A percentile compares a stretch with the other conserved stretches of the same genome.
Evolutionary conservation across 1,140 invertebrate genomes (phyloP).

Genomic region (Sycophaga agraensis): DNA sequence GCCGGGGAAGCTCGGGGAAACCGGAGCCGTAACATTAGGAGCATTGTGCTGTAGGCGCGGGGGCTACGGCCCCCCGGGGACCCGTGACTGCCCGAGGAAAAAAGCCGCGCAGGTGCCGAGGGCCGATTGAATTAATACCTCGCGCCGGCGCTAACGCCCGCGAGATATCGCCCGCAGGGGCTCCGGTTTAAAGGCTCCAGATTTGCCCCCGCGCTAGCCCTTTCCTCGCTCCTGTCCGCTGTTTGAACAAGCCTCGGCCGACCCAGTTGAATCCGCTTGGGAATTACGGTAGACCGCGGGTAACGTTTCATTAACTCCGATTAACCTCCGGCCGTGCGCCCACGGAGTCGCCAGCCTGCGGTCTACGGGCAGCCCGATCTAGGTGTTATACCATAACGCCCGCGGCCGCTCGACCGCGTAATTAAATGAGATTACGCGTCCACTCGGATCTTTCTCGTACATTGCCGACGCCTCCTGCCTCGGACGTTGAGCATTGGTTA

Average conservation of each 20-base stretch:
- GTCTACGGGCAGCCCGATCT: too few species aligned
- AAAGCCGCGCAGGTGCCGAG: constrained; percentile 21
- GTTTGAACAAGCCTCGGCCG: too few species aligned
- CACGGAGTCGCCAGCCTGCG: background rate
- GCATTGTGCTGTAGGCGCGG: constrained; percentile 53
- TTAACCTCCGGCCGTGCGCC: background rate
- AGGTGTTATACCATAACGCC: constrained; percentile 21
- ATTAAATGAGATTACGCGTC: constrained; percentile 7
- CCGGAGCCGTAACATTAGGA: constrained; percentile 57
- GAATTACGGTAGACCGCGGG: background rate
- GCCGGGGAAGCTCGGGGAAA: constrained; percentile 55
- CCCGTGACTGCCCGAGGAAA: background rate
- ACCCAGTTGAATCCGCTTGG: too few species aligned
- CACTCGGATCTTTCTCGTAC: too few species aligned
- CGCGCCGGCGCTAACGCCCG: constrained; percentile 11
- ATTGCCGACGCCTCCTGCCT: too few species aligned
- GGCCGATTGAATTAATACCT: too few species aligned
- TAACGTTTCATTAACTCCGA: constrained; percentile 15
- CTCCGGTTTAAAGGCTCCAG: background rate
- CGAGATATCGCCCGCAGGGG: constrained; percentile 56
- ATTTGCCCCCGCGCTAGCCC: too few species aligned
- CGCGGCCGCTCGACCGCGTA: background rate
- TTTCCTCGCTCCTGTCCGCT: too few species aligned
- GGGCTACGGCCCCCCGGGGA: constrained; percentile 51
- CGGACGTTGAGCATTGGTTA: background rate